Conservation (phyloP, 64 coral and sea anemone genomes). For the Porites lutea region DNA sequence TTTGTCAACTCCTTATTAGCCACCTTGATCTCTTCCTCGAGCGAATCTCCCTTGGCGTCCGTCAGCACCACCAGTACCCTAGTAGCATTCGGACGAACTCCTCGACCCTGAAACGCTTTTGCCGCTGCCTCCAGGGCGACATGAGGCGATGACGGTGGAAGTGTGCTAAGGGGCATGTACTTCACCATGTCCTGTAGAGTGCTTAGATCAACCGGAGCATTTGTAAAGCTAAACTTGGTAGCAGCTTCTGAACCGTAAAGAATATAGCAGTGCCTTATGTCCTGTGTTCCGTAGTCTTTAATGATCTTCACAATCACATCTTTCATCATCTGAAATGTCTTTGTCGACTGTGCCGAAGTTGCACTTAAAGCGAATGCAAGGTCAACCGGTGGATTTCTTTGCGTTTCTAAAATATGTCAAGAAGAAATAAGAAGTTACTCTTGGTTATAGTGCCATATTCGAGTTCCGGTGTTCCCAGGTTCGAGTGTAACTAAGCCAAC, state of each 20-base stretch:
- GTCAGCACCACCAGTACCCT: constrained; percentile 52
- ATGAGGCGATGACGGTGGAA: constrained; percentile 24
- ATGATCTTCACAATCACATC: constrained; percentile 57
- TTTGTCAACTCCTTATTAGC: background rate
- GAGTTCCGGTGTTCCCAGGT: too few relatives aligned
- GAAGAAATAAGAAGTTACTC: too few relatives aligned
- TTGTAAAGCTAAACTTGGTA: constrained; percentile 51
- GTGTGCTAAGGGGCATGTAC: background rate
- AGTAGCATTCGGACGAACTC: constrained; percentile 37
- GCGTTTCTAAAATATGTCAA: background rate
- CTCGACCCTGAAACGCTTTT: constrained; percentile 8
- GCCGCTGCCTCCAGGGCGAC: constrained; percentile 12
- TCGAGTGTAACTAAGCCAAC: too few relatives aligned
- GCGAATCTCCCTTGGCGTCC: constrained; percentile 10
- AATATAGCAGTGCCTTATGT: constrained; percentile 43
- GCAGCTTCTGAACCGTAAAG: constrained; percentile 46
- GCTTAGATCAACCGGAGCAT: background rate
- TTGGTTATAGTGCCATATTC: too few relatives aligned
- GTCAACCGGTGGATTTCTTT: constrained; percentile 32
- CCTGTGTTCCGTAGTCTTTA: constrained; percentile 45
- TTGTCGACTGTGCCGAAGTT: constrained; percentile 27
- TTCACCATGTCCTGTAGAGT: background rate
- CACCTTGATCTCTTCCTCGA: background rate
- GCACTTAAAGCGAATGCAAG: constrained; percentile 75
- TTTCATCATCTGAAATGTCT: constrained; percentile 48